Evolutionary conservation across 2,888 invertebrate species (phyloP).

Genomic region (Amblyjoppa fuscipennis): DNA sequence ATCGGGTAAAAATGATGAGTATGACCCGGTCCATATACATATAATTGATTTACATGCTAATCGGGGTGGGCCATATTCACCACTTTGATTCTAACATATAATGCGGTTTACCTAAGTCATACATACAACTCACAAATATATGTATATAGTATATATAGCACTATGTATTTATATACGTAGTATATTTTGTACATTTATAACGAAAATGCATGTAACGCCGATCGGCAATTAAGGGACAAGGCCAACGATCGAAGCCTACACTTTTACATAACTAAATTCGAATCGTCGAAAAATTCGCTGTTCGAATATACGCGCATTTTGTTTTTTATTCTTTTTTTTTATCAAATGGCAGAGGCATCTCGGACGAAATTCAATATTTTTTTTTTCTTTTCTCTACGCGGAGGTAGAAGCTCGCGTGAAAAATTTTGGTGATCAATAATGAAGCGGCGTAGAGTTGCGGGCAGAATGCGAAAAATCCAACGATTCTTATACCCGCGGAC

Average conservation of each 20-base stretch:
- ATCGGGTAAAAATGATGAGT: not conserved
- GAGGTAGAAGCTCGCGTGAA: not conserved
- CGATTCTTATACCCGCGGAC: slow-evolving; percentile 61
- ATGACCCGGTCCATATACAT: not conserved
- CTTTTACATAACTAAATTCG: slow-evolving; percentile 28
- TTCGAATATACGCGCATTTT: slow-evolving; percentile 1
- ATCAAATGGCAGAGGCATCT: slow-evolving; percentile 36
- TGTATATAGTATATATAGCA: not conserved
- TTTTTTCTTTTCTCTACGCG: slow-evolving; percentile 10
- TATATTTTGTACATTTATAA: slow-evolving; percentile 31
- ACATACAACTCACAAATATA: slow-evolving; percentile 5
- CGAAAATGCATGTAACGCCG: slow-evolving; percentile 47
- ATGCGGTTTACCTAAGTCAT: slow-evolving; percentile 40
- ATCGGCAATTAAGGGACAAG: slow-evolving; percentile 27
- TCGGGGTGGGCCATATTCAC: not conserved
- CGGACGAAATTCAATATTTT: not conserved
- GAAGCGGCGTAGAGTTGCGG: slow-evolving; percentile 26
- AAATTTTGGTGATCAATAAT: slow-evolving; percentile 66
- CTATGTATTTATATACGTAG: not conserved
- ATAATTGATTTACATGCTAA: not conserved
- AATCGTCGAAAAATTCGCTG: slow-evolving; percentile 59
- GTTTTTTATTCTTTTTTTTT: not conserved
- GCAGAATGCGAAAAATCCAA: slow-evolving; percentile 27
- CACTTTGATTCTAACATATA: slow-evolving; percentile 12
- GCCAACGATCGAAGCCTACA: slow-evolving; percentile 60